Conservation (phyloP, 2,797 vertebrate genomes). For the Anomalospiza imberbis region DNA sequence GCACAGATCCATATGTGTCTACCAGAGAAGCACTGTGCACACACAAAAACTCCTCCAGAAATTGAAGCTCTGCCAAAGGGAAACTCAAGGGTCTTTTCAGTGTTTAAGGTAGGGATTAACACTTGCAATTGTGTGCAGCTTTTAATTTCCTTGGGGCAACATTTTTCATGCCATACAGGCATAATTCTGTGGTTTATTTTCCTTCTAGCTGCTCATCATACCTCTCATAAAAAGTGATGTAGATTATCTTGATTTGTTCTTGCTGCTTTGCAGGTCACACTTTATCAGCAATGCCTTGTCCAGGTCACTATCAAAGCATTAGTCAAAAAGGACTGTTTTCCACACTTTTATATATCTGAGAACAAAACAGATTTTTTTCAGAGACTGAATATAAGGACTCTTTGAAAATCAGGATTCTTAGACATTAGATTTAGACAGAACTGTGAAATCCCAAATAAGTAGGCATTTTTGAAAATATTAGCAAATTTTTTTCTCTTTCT, state of each 20-base stretch:
- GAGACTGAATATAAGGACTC: not conserved
- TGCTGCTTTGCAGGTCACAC: not conserved
- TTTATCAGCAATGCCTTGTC: not conserved
- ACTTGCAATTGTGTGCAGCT: not conserved
- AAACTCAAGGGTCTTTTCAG: slow-evolving; percentile 13
- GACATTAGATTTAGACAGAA: not conserved
- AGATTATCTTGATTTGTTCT: not conserved
- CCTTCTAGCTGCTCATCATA: not conserved
- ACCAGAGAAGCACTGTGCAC: not conserved
- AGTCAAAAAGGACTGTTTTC: not conserved
- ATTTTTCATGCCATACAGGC: not conserved
- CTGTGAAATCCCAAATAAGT: not conserved
- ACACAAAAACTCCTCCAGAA: not conserved
- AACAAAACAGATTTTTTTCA: not conserved
- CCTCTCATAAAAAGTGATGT: not conserved
- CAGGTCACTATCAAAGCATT: not conserved
- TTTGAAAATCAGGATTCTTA: not conserved
- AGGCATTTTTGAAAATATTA: not conserved
- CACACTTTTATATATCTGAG: not conserved
- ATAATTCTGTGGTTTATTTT: not conserved
- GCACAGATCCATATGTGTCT: not conserved
- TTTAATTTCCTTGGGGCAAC: slow-evolving; percentile 12
- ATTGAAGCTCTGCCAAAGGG: not conserved
- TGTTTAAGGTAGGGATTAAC: not conserved
- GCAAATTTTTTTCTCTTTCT: not conserved